phyloP scores from a whole-genome alignment of 1,140 invertebrate species.

The Atta colombica region DNA sequence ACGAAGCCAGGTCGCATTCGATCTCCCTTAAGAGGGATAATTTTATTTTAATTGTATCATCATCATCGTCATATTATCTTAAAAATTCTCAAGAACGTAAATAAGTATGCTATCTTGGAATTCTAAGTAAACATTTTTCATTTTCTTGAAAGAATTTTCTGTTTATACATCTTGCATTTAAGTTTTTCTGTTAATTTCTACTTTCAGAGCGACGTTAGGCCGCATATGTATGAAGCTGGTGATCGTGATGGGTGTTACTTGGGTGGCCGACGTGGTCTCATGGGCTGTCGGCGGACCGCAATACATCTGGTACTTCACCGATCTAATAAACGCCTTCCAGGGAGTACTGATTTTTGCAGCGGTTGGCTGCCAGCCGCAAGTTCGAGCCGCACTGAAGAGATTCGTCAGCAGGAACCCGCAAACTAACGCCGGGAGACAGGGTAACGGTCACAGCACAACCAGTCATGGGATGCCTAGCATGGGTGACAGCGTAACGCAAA shows the following conservation, averaged over 20 bases:
- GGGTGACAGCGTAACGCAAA: constrained; percentile 91
- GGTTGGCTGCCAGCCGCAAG: constrained; percentile 95
- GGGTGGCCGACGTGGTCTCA: constrained; percentile 93
- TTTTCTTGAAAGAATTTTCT: background rate
- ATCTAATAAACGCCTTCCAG: constrained; percentile 94
- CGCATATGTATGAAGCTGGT: constrained; percentile 94
- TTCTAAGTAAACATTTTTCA: background rate
- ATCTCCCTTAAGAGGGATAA: too few species aligned
- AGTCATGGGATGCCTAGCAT: constrained; percentile 93
- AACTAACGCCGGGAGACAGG: constrained; percentile 86
- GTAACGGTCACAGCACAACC: constrained; percentile 87
- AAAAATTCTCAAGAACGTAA: background rate
- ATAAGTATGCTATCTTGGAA: background rate
- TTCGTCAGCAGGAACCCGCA: constrained; percentile 88
- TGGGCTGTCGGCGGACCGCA: constrained; percentile 91
- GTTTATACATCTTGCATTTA: background rate
- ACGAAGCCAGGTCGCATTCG: too few species aligned
- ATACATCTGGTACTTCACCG: constrained; percentile 93
- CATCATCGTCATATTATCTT: background rate
- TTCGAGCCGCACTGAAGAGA: constrained; percentile 90
- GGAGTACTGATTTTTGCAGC: constrained; percentile 96
- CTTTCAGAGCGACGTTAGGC: constrained; percentile 90
- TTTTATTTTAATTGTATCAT: background rate
- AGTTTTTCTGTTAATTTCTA: background rate
- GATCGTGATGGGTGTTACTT: constrained; percentile 94